Percentiles rank a stretch among this genome's conserved stretches.
These are phyloP conservation scores for Panthera tigris DNA, from an alignment of 2,113 vertebrate genomes.

Conservation along the genomic window DNA sequence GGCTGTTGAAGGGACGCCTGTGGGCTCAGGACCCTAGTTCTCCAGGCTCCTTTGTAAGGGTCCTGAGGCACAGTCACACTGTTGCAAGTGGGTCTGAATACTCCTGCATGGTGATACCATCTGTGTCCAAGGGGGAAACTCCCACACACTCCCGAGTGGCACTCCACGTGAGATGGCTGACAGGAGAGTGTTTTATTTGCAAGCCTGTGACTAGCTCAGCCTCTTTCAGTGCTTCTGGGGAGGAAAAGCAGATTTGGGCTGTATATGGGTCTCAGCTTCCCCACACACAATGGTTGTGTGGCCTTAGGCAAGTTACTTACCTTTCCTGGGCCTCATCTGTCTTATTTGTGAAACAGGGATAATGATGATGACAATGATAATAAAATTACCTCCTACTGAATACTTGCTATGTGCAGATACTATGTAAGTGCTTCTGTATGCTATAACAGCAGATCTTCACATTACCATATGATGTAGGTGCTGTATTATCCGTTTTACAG, in stretches of 20 bases:
- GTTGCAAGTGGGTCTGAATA: background rate
- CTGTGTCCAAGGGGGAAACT: background rate
- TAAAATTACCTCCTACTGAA: background rate
- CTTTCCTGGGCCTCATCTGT: background rate
- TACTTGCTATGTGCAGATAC: background rate
- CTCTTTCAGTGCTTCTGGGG: background rate
- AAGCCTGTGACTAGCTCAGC: background rate
- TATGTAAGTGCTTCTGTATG: background rate
- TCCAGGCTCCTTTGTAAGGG: background rate
- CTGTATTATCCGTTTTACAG: background rate
- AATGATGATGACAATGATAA: background rate
- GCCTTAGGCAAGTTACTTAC: background rate
- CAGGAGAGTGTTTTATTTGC: background rate
- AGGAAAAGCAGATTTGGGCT: background rate
- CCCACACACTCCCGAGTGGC: background rate
- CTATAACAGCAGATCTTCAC: background rate
- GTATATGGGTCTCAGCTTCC: background rate
- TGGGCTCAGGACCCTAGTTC: background rate
- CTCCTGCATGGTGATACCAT: fast-evolving
- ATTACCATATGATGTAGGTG: background rate
- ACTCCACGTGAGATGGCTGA: background rate
- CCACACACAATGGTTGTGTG: background rate
- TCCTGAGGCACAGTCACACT: background rate
- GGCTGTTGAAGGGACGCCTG: background rate
- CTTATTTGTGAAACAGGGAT: background rate